A percentile compares a stretch with the other conserved stretches of the same genome.
Conservation (phyloP, 2,113 vertebrate genomes). For the Odocoileus virginianus region DNA sequence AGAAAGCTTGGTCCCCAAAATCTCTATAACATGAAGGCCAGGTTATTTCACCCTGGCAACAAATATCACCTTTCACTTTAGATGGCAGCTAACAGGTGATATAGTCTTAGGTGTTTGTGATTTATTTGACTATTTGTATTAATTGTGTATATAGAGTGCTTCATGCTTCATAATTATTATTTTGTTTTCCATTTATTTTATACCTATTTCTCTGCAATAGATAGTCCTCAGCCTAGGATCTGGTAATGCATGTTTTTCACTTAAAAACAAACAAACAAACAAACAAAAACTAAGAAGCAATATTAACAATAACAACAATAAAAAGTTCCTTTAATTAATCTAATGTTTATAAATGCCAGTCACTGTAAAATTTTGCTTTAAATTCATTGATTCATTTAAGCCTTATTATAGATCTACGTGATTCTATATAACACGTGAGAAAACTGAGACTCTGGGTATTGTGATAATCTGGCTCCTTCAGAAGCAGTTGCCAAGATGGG, state of each 20-base stretch:
- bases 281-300: neutral
- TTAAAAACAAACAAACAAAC: neutral
- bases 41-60: neutral
- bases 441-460: neutral
- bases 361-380: neutral
- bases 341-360: neutral
- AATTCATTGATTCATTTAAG: neutral
- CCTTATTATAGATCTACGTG: neutral
- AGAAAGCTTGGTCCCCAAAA: neutral
- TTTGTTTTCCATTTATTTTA: slow-evolving; percentile 4
- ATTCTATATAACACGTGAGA: neutral
- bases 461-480: neutral
- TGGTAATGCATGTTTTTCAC: neutral
- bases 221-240: neutral
- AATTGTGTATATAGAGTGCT: neutral
- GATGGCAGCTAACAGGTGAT: neutral
- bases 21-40: neutral
- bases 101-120: neutral
- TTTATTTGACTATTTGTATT: neutral
- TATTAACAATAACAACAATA: neutral
- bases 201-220: neutral
- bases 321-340: neutral
- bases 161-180: neutral
- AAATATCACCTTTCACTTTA: neutral
- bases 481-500: neutral